Evolutionary conservation across 2,113 vertebrate species (phyloP), one percentile per base, ranked within the genome.

Genomic region (Otocyon megalotis): DNA sequence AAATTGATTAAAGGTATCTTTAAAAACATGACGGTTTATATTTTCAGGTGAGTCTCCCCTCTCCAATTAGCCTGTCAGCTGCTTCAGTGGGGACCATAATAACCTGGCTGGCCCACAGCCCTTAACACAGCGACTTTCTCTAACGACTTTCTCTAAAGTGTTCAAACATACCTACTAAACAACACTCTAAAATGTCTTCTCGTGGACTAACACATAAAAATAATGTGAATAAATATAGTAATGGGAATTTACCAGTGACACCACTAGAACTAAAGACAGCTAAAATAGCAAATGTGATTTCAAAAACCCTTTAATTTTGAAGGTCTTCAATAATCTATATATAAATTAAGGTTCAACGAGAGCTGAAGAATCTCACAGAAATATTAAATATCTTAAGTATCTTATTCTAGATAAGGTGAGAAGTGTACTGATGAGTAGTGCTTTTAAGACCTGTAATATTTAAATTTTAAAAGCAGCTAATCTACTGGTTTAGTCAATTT

Each of bases 221-320:
- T 16, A 0, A 87, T 15, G 24, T 22, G 50, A 54, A 16, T 43
- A 16, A 15, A 54, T 0, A 19, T 0, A 30, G 0, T 3, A 30
- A 19, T 0, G 58, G 76, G 17, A 28, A 37, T 22, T 28, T 28
- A 30, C 69, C 62, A 62, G 3, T n/a, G 62, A 63, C 82, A 63
- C 35, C 37, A 19, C 15, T 3, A 19, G 32, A 22, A 32, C 19
- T 15, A 17, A 77, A 63, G 82, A 10, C 72, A 56, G 7, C 82
- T 63, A 54, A 89, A 2, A 54, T 0, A 60, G 12, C 54, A 77
- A 35, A 77, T 5, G 2, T 11, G 32, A 54, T 5, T 30, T 58
- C 32, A 50, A 35, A 80, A 85, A 30, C 0, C 10, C 62, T 84
- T 77, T 17, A 1, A 32, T 43, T 83, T 28, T 81, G 16, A 35